Base-by-base conservation (phyloP, 2,888 invertebrate species). In the Mythimna lalbum region DNA sequence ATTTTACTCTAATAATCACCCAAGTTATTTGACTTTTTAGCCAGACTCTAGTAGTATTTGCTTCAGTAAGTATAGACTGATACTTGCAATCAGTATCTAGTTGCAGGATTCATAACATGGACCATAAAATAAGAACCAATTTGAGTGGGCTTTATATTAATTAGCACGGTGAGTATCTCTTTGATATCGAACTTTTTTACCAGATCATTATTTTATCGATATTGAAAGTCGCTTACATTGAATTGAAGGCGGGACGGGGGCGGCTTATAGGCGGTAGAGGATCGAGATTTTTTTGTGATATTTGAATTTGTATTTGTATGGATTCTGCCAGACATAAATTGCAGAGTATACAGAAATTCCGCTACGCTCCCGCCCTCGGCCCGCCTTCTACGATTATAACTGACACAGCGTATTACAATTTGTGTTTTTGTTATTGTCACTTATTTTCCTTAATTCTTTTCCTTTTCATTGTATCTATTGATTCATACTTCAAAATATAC, bases 281-380 rank as follows among this genome's bases (percentile, higher is more conserved):
- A 47, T 12, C 47, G 33, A 23, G 19, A 4, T 17, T 23, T 52
- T 49, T 62, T 43, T 27, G 31, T 5, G 33, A 61, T 61, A 47
- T 52, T 78, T 47, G 6, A 33, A 69, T 78, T 59, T 53, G 1
- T 59, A 69, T 78, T 59, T 53, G 1, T 59, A 53, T 59, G 47
- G 19, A 31, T 62, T 49, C 2, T 2, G 23, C 3, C 10, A 33
- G 19, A 43, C 3, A 68, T 61, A 66, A 67, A 65, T 52, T 21
- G 19, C 56, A 27, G 31, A 49, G 12, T 33, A 55, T 10, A 43
- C 23, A 23, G 19, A 43, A 55, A 56, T 50, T 4, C 5, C 39
- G 23, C 12, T 43, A 19, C 17, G 9, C 9, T 31, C 4, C 55
- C 53, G 14, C 43, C 49, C 23, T 49, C 21, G 14, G 12, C 39